phyloP scores from a whole-genome alignment of 2,113 vertebrate genomes.

The Falco punctatus region DNA sequence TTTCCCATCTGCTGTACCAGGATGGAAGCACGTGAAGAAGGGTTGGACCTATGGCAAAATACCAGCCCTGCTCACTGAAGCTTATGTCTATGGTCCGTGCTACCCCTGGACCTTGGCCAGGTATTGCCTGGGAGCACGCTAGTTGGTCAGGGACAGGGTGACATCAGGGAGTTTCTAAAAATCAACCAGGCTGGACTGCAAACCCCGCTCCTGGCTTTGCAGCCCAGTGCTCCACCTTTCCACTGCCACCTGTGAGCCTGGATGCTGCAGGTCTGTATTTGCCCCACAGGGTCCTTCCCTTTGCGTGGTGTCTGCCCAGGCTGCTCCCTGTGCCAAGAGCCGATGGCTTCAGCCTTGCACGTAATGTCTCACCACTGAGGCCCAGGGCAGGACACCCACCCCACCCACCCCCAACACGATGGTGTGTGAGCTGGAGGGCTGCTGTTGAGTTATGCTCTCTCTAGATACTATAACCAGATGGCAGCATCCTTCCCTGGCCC shows the following conservation, averaged over 20 bases:
- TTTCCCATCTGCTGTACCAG: neutral
- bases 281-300: neutral
- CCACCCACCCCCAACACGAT: neutral
- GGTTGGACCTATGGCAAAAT: neutral
- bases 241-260: rapidly evolving
- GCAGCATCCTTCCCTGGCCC: neutral
- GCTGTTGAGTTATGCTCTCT: neutral
- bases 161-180: neutral
- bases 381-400: neutral
- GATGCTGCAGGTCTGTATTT: neutral
- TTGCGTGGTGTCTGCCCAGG: rapidly evolving
- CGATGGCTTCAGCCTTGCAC: neutral
- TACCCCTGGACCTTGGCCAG: neutral
- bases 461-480: neutral
- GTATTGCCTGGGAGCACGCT: neutral
- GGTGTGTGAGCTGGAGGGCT: neutral
- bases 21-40: neutral
- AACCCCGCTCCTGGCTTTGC: neutral
- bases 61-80: neutral
- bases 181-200: neutral
- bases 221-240: neutral
- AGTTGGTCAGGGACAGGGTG: rapidly evolving
- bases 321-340: neutral
- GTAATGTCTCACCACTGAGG: neutral
- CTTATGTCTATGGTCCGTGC: neutral